Conservation (phyloP, 2,113 vertebrate genomes). For the Eolophus roseicapilla region DNA sequence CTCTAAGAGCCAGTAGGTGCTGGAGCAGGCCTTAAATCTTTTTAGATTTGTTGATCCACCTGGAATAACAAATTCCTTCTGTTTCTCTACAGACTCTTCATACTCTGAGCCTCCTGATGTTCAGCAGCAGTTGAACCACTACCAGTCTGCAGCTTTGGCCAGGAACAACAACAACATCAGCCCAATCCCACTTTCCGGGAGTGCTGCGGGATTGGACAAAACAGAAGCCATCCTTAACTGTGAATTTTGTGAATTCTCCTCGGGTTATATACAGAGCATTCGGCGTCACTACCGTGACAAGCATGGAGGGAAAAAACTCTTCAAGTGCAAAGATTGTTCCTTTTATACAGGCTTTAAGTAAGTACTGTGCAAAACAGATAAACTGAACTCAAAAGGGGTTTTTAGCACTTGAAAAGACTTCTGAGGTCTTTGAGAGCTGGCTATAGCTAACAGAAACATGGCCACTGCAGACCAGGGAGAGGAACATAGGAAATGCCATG, state of each 20-base stretch:
- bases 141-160: constrained; percentile 87
- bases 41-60: background rate
- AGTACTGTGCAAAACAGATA: constrained; percentile 53
- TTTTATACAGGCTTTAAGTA: constrained; percentile 99
- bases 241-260: constrained; percentile 98
- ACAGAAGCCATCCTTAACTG: constrained; percentile 86
- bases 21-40: background rate
- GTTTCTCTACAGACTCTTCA: constrained; percentile 79
- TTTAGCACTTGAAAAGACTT: background rate
- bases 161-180: constrained; percentile 84
- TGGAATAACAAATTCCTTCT: background rate
- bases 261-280: constrained; percentile 98
- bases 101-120: constrained; percentile 93
- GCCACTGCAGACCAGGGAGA: background rate
- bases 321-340: constrained; percentile 98
- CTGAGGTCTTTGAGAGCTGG: background rate
- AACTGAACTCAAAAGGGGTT: background rate
- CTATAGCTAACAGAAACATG: background rate
- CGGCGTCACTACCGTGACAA: constrained; percentile 96
- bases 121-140: constrained; percentile 93
- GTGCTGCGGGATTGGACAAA: constrained; percentile 70
- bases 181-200: constrained; percentile 73
- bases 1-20: background rate
- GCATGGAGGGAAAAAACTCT: constrained; percentile 96
- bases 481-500: background rate